Base-by-base conservation (phyloP, 2,113 vertebrate genomes). In the Epinephelus moara region DNA sequence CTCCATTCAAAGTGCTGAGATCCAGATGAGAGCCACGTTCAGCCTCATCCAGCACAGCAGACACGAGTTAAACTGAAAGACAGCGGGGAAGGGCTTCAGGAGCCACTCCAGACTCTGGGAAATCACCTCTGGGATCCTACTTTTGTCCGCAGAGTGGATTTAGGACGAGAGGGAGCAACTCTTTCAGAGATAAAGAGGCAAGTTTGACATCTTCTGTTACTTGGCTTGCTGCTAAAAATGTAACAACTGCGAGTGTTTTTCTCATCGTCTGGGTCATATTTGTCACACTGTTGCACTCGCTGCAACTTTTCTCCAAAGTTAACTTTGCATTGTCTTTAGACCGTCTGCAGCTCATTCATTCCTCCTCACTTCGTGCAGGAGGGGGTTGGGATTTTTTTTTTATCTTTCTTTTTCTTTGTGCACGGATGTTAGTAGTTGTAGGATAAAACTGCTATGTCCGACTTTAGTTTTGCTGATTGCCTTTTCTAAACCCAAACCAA, bases 341-440 rank as follows among this genome's bases (percentile, higher is more conserved):
- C 62, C 56, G 37, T 59, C 61, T 50, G 71, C 67, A 70, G 68
- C 74, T 91, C 89, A 94, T 94, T 94, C 88, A 93, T 91, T 86
- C 78, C 45, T 60, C 15, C 49, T 77, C 69, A 64, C 56, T 53
- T 42, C 14, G 25, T 73, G 3, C 42, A 76, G 60, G 13, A 45
- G 63, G 83, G 82, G 73, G 78, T 68, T 73, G 75, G 78, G 68
- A 3, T 50, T 74, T 45, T 70, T 55, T 79, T 7, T 70, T 60
- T 61, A 74, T 67, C 27, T 88, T 60, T 62, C 12, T 68, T 79
- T 75, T 74, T 74, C 45, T 72, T 78, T 75, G 60, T 78, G 40
- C 7, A 52, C 2, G 12, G 62, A 9, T 53, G 21, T 19, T 14
- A 23, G 14, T 17, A 3, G 6, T 68, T 5, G 1, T 2, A 14